A percentile compares a stretch with the other conserved stretches of the same genome.
Conservation (phyloP, 2,888 invertebrate species). For the Cosmorhoe ocellata region DNA sequence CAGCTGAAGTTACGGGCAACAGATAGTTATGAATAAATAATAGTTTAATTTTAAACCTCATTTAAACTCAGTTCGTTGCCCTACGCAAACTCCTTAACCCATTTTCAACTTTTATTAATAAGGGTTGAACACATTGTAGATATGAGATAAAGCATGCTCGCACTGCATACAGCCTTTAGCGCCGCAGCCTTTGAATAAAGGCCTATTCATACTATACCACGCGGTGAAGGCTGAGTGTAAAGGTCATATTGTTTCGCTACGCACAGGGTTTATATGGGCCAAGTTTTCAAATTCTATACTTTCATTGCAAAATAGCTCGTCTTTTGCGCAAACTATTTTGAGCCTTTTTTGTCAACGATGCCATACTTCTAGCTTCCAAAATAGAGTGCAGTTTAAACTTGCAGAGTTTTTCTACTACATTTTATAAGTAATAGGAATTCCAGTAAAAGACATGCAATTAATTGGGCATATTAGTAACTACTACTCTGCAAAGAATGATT, state of each 20-base stretch:
- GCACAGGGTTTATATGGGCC: background rate
- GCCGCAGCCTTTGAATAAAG: conserved; percentile 14
- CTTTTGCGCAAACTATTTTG: no score
- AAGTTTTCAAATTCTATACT: background rate
- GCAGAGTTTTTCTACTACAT: no score
- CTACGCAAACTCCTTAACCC: conserved; percentile 9
- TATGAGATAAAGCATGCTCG: conserved; percentile 39
- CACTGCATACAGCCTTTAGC: conserved; percentile 22
- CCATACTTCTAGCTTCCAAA: no score
- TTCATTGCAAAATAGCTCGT: background rate
- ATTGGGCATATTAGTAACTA: no score
- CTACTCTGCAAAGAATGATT: no score
- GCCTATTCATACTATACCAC: background rate
- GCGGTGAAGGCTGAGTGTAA: no score
- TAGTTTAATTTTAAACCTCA: background rate
- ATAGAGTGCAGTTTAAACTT: no score
- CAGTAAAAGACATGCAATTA: no score
- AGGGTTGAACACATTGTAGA: conserved; percentile 23
- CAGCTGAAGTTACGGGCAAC: no score
- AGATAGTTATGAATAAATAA: no score
- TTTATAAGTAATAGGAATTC: no score
- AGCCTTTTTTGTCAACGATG: no score
- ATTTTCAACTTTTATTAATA: conserved; percentile 15
- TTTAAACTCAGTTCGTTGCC: background rate
- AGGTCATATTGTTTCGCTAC: background rate